Evolutionary conservation across 2,113 vertebrate genomes (phyloP).

Genomic region (Seriola aureovittata): DNA sequence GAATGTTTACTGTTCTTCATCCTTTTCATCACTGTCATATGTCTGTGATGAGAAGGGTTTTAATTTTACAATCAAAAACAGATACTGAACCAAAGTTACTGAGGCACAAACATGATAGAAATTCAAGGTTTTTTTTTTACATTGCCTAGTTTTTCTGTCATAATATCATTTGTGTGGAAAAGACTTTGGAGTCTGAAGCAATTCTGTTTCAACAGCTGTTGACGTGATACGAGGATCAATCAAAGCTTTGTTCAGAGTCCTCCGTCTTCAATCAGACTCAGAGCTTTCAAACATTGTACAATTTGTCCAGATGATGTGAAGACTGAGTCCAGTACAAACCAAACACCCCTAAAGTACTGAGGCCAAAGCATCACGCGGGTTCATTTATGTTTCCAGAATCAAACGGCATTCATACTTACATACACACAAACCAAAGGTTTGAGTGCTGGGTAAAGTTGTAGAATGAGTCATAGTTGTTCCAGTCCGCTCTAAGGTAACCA

Average conservation of each 20-base stretch:
- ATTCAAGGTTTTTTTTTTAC: background rate
- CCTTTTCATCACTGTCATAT: background rate
- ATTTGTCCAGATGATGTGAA: background rate
- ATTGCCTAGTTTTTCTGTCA: background rate
- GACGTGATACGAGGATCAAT: background rate
- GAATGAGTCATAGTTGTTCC: constrained; percentile 16
- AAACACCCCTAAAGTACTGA: background rate
- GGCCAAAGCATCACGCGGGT: background rate
- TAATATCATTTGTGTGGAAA: background rate
- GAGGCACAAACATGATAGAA: too few relatives aligned
- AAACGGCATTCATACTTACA: background rate
- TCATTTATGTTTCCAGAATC: background rate
- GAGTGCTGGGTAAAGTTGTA: background rate
- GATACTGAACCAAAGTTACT: too few relatives aligned
- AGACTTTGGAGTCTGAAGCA: background rate
- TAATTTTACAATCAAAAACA: too few relatives aligned
- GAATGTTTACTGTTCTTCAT: background rate
- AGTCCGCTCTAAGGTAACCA: background rate
- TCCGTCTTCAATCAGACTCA: background rate
- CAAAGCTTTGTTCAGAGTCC: background rate
- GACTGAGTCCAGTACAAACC: background rate
- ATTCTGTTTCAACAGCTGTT: background rate
- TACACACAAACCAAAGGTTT: background rate
- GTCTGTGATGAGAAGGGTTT: background rate
- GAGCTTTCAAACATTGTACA: background rate